Conservation (phyloP, 2,888 invertebrate genomes). For the Busseola fusca region DNA sequence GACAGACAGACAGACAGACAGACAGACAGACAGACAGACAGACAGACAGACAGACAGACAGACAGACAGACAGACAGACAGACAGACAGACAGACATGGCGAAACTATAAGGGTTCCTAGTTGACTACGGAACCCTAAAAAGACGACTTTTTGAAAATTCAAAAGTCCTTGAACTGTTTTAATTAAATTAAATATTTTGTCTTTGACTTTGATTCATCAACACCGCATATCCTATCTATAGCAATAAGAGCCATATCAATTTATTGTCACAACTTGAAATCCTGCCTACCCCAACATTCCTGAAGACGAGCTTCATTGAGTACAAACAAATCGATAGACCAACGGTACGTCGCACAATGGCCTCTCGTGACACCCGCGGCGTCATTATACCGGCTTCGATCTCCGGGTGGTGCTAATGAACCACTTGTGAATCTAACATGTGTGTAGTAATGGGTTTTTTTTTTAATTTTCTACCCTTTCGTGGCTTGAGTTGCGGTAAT, state of each 20-base stretch:
- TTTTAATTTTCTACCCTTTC: constrained; percentile 9
- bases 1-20: no score
- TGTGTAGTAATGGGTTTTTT: constrained; percentile 38
- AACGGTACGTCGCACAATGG: constrained; percentile 56
- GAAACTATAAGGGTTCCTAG: no score
- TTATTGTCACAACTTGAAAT: constrained; percentile 14
- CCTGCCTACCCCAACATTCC: constrained; percentile 28
- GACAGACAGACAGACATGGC: no score
- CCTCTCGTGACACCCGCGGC: constrained; percentile 64
- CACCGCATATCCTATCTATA: neutral
- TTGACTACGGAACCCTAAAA: no score
- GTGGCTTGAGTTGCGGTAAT: no score
- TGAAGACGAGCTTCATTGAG: constrained; percentile 35
- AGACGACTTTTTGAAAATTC: no score
- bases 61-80: no score
- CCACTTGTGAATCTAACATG: constrained; percentile 61
- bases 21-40: no score
- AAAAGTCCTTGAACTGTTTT: no score
- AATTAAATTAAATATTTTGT: no score
- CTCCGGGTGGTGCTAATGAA: constrained; percentile 63
- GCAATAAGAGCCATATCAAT: neutral
- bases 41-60: no score
- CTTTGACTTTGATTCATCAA: no score
- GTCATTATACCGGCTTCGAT: constrained; percentile 66
- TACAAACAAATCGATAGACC: constrained; percentile 58